Evolutionary conservation across 2,888 invertebrate species (phyloP).

Genomic region (Geophilus truncorum): DNA sequence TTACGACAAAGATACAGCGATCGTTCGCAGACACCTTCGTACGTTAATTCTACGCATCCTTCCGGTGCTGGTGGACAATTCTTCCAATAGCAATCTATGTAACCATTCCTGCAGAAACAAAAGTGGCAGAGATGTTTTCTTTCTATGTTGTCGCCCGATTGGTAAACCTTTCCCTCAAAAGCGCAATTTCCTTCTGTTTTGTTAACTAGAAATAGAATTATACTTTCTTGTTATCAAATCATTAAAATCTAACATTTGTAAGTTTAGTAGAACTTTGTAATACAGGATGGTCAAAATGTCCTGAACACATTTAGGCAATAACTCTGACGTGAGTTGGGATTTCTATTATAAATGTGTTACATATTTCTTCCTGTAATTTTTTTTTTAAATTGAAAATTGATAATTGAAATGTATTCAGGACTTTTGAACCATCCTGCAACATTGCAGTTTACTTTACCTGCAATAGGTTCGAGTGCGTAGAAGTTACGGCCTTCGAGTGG

Average conservation of each 20-base stretch:
- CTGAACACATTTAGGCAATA: too few species aligned
- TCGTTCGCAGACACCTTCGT: conserved; percentile 42
- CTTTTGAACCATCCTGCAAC: too few species aligned
- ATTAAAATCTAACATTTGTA: too few species aligned
- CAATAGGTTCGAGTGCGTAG: neutral
- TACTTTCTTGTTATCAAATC: too few species aligned
- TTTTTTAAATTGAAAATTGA: too few species aligned
- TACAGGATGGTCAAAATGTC: too few species aligned
- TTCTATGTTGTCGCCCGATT: conserved; percentile 36
- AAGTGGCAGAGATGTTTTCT: conserved; percentile 42
- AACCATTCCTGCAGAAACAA: conserved; percentile 42
- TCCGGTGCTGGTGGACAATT: conserved; percentile 43
- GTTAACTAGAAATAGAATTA: conserved; percentile 23
- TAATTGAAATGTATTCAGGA: too few species aligned
- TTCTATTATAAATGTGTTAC: too few species aligned
- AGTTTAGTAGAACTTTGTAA: too few species aligned
- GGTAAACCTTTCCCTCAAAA: conserved; percentile 32
- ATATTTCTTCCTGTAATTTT: too few species aligned
- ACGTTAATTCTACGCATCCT: conserved; percentile 41
- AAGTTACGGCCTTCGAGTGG: neutral
- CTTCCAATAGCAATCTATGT: conserved; percentile 44
- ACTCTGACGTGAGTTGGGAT: too few species aligned
- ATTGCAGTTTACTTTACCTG: too few species aligned
- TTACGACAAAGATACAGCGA: conserved; percentile 44
- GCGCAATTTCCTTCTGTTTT: conserved; percentile 30